Evolutionary conservation across 1,140 invertebrate species (phyloP).

Genomic region (Magallana ariakensis): DNA sequence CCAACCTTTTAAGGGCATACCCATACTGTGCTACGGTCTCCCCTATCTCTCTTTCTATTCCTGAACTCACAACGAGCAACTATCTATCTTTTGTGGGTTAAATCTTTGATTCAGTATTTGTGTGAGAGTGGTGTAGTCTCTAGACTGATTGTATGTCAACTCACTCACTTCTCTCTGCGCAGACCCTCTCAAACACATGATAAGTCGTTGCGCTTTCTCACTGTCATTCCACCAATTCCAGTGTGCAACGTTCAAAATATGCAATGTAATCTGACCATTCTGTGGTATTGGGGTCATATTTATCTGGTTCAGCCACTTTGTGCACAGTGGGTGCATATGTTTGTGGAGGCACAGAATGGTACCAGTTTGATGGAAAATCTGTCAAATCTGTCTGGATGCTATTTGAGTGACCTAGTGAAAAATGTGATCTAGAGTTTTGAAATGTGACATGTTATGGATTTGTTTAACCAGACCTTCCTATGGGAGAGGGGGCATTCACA

Average conservation of each 20-base stretch:
- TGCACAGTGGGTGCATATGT: no score
- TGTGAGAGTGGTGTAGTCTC: neutral
- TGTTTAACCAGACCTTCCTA: no score
- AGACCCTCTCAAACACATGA: neutral
- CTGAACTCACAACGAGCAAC: slow-evolving; percentile 49
- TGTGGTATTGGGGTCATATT: no score
- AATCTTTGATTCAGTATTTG: slow-evolving; percentile 40
- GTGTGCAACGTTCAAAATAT: neutral
- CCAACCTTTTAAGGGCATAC: slow-evolving; percentile 20
- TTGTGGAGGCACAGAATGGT: no score
- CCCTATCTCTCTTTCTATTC: slow-evolving; percentile 22
- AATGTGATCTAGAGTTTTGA: no score
- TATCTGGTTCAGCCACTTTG: no score
- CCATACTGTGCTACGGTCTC: slow-evolving; percentile 53
- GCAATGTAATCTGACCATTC: neutral
- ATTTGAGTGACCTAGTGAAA: no score
- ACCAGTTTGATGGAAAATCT: no score
- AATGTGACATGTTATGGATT: no score
- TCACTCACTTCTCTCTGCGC: neutral
- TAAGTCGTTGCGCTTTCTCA: neutral
- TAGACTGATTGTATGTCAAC: no score
- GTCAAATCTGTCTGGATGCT: no score
- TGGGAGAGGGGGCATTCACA: no score
- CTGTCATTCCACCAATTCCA: neutral
- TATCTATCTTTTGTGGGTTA: slow-evolving; percentile 43